A percentile compares a stretch with the other conserved stretches of the same genome.
These are phyloP conservation scores for Procambarus virginalis DNA, from an alignment of 1,140 invertebrate genomes.

Conservation along the genomic window DNA sequence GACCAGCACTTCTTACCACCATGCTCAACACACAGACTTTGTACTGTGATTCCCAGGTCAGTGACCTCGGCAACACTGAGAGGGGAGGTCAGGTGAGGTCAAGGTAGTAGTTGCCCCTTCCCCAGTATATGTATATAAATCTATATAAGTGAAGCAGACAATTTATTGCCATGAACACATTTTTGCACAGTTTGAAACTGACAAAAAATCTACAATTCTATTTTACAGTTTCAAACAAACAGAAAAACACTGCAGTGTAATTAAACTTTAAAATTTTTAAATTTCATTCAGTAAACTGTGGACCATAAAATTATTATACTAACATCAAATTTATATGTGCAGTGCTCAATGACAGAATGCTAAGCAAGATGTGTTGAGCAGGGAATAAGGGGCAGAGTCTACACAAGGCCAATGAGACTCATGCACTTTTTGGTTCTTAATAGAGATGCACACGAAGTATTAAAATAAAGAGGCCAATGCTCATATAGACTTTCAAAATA, in stretches of 20 bases:
- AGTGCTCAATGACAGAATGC: constrained; percentile 63
- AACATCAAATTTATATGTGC: constrained; percentile 46
- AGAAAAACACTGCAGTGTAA: constrained; percentile 1
- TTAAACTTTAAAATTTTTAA: constrained; percentile 28
- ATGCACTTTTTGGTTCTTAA: constrained; percentile 58
- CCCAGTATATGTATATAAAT: constrained; percentile 40
- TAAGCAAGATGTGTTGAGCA: constrained; percentile 60
- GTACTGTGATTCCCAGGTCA: constrained; percentile 68
- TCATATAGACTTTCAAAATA: constrained; percentile 65
- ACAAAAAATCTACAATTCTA: constrained; percentile 1
- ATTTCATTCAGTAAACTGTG: constrained; percentile 37
- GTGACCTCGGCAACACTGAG: constrained; percentile 65
- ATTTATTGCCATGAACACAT: constrained; percentile 51
- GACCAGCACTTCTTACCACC: constrained; percentile 59
- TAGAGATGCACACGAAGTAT: constrained; percentile 58
- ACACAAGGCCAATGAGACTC: constrained; percentile 66
- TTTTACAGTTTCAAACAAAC: constrained; percentile 31
- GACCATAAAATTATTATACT: constrained; percentile 22
- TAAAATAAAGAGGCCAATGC: constrained; percentile 64
- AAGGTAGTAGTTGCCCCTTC: constrained; percentile 64
- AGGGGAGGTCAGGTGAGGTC: constrained; percentile 67
- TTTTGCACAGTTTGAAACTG: constrained; percentile 49
- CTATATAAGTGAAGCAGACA: constrained; percentile 31
- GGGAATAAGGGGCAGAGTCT: constrained; percentile 62
- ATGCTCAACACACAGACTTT: constrained; percentile 68